Percentiles rank a stretch among this genome's conserved stretches.
Conservation (phyloP, 2,888 invertebrate genomes). For the Villa cingulata region DNA sequence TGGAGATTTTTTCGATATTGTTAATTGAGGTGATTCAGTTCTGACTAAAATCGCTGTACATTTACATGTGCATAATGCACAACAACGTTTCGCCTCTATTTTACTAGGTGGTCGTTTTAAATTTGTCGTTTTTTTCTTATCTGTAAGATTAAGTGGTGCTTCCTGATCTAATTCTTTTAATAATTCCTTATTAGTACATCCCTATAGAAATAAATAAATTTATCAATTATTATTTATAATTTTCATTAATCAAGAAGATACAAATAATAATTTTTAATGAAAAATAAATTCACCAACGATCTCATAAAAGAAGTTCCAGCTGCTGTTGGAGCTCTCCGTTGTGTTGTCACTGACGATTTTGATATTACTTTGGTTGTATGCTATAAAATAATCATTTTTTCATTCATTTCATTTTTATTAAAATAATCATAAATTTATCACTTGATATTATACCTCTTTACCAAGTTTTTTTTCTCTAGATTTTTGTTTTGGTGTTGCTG, state of each 20-base stretch:
- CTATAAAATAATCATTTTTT: slow-evolving; percentile 13
- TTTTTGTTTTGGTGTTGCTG: background rate
- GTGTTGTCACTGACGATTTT: slow-evolving; percentile 33
- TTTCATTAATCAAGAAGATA: no score
- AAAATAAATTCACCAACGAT: slow-evolving; percentile 53
- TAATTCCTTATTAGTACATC: slow-evolving; percentile 36
- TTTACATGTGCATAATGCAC: slow-evolving; percentile 29
- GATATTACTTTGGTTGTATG: no score
- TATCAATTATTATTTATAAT: no score
- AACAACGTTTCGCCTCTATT: slow-evolving; percentile 23
- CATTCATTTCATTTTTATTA: no score
- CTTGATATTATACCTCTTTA: background rate
- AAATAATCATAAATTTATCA: background rate
- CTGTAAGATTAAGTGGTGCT: slow-evolving; percentile 30
- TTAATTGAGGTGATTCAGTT: slow-evolving; percentile 15
- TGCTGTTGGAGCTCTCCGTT: slow-evolving; percentile 11
- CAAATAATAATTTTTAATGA: background rate
- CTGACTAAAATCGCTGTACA: slow-evolving; percentile 21
- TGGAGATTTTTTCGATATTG: slow-evolving; percentile 12
- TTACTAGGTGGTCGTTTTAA: slow-evolving; percentile 15
- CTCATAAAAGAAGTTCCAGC: slow-evolving; percentile 58
- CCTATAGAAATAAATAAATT: slow-evolving; percentile 18
- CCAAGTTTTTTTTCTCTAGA: background rate
- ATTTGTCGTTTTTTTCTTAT: slow-evolving; percentile 28
- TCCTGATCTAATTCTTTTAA: slow-evolving; percentile 33